These are phyloP conservation scores for Sebastes fasciatus DNA, from an alignment of 2,113 vertebrate genomes.

Conservation along the genomic window DNA sequence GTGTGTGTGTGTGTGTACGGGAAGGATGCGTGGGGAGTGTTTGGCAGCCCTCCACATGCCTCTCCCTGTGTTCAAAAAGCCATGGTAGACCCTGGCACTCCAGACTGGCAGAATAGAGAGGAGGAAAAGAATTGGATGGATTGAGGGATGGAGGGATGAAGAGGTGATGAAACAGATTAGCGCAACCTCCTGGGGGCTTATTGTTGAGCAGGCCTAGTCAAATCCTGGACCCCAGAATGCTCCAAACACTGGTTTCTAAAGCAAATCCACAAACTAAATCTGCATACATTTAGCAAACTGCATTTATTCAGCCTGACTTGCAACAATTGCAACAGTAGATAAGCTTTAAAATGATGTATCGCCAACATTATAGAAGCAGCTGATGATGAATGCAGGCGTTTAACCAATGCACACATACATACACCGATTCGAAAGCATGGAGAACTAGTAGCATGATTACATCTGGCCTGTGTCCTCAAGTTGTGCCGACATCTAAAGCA, in stretches of 20 bases:
- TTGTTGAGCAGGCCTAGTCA: slow-evolving; percentile 8
- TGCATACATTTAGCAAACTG: not conserved
- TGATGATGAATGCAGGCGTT: slow-evolving; percentile 31
- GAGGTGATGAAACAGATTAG: slow-evolving; percentile 60
- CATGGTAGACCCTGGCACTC: slow-evolving; percentile 40
- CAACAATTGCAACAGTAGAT: slow-evolving; percentile 20
- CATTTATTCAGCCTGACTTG: slow-evolving; percentile 38
- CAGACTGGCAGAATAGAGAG: slow-evolving; percentile 28
- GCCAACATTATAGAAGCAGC: slow-evolving; percentile 15
- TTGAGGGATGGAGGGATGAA: slow-evolving; percentile 33
- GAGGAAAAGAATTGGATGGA: not conserved
- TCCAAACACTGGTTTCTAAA: slow-evolving; percentile 9
- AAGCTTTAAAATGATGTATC: slow-evolving; percentile 37
- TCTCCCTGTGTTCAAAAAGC: slow-evolving; percentile 36
- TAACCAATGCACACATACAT: not conserved
- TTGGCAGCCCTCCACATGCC: slow-evolving; percentile 48
- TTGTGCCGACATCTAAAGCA: slow-evolving; percentile 16
- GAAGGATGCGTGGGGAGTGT: not conserved
- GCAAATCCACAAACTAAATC: not conserved
- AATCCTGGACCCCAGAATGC: slow-evolving; percentile 2
- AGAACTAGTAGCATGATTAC: slow-evolving; percentile 4
- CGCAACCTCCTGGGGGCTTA: slow-evolving; percentile 22
- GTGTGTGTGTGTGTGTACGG: not conserved
- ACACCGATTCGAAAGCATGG: slow-evolving; percentile 15
- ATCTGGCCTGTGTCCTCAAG: not conserved